Conservation (phyloP, 2,888 invertebrate genomes). For the Colletes collaris region DNA sequence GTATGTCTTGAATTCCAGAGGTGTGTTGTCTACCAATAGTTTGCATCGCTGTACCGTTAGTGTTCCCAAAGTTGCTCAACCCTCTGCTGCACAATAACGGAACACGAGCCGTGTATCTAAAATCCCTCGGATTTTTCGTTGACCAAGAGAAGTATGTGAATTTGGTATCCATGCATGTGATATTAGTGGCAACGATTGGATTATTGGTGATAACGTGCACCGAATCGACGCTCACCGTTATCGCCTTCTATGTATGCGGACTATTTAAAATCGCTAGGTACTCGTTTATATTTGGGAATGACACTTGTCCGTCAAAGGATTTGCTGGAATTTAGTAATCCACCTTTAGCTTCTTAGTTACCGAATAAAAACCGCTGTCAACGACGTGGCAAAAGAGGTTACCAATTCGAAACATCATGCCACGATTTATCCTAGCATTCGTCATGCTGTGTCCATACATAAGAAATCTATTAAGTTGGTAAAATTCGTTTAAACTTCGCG, state of each 20-base stretch:
- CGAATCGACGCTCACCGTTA: background rate
- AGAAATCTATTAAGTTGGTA: background rate
- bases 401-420: no score
- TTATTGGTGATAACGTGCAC: background rate
- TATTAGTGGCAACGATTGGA: background rate
- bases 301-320: background rate
- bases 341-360: background rate
- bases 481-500: background rate
- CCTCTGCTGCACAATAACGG: no score
- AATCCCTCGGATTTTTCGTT: background rate
- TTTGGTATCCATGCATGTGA: rapidly evolving
- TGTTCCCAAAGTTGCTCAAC: background rate
- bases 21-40: background rate
- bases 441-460: background rate
- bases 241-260: background rate
- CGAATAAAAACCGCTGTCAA: background rate
- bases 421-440: background rate
- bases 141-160: background rate
- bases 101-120: background rate
- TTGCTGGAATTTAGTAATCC: no score
- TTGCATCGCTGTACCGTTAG: background rate
- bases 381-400: background rate
- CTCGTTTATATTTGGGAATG: background rate
- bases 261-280: slow-evolving; percentile 2
- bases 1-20: background rate